phyloP scores from a whole-genome alignment of 2,797 vertebrate species.

The Aldrovandia affinis region DNA sequence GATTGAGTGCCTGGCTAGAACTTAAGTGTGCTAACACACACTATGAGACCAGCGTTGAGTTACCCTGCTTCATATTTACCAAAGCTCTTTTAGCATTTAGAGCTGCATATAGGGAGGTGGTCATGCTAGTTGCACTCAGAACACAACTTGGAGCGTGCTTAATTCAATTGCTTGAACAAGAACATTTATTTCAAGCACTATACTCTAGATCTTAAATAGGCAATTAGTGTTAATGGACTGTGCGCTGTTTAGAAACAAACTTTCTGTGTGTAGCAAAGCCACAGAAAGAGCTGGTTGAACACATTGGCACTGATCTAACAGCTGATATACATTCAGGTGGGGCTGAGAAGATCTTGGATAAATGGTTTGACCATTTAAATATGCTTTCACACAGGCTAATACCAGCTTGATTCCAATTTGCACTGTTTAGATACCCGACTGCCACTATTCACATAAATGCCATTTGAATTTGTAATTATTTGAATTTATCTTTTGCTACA shows the following conservation, averaged over 20 bases:
- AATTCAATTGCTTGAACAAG: neutral
- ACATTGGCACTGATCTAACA: neutral
- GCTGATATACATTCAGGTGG: neutral
- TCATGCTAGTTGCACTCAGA: neutral
- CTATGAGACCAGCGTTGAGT: neutral
- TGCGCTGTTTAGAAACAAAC: neutral
- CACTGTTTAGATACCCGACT: neutral
- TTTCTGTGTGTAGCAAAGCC: neutral
- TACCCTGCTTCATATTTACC: neutral
- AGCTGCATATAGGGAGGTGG: neutral
- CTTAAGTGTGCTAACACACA: neutral
- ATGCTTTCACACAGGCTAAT: neutral
- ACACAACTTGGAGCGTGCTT: neutral
- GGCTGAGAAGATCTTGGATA: neutral
- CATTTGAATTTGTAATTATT: neutral
- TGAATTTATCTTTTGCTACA: neutral
- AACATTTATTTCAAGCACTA: neutral
- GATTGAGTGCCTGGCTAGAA: neutral
- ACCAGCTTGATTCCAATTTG: neutral
- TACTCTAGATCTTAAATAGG: conserved; percentile 6
- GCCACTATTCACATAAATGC: too few species aligned
- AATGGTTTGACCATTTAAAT: neutral
- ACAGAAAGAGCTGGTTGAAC: neutral
- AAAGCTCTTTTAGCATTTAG: neutral
- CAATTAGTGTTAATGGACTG: conserved; percentile 4